A percentile compares a stretch with the other conserved stretches of the same genome.
Conservation (phyloP, 2,888 invertebrate species). For the Archips xylosteana region DNA sequence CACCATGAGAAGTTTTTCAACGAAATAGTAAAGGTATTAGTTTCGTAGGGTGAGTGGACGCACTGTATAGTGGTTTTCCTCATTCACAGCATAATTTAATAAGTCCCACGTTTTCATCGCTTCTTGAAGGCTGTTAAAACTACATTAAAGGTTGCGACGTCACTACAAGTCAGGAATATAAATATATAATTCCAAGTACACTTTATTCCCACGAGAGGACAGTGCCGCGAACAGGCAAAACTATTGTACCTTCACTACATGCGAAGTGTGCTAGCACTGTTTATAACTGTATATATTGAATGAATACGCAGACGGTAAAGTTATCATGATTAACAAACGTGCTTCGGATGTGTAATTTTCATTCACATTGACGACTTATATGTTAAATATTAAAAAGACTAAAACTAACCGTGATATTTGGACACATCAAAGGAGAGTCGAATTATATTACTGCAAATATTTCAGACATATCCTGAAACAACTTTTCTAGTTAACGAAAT, state of each 20-base stretch:
- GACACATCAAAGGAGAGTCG: no score
- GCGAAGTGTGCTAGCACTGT: conserved; percentile 2
- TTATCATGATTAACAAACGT: conserved; percentile 9
- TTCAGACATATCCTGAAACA: no score
- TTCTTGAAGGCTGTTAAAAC: conserved; percentile 51
- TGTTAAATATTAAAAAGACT: no score
- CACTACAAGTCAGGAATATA: conserved; percentile 60
- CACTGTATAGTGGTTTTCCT: conserved; percentile 35
- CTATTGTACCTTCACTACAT: not conserved
- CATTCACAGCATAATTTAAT: conserved; percentile 20
- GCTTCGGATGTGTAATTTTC: not conserved
- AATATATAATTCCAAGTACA: conserved; percentile 67
- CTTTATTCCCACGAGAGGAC: conserved; percentile 68
- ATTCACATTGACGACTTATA: not conserved
- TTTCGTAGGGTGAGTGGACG: conserved; percentile 17
- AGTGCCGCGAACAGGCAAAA: conserved; percentile 48
- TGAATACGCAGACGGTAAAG: conserved; percentile 6
- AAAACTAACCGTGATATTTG: no score
- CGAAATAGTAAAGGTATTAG: conserved; percentile 9
- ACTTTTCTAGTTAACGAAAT: no score
- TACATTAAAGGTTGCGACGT: conserved; percentile 52
- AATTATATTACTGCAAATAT: no score
- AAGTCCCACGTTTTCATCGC: conserved; percentile 52
- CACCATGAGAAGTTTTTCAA: not conserved
- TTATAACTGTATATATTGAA: conserved; percentile 1